Evolutionary conservation across 1,140 invertebrate genomes (phyloP), one percentile per base, ranked within the genome.

Genomic region (Charaxes varanes): DNA sequence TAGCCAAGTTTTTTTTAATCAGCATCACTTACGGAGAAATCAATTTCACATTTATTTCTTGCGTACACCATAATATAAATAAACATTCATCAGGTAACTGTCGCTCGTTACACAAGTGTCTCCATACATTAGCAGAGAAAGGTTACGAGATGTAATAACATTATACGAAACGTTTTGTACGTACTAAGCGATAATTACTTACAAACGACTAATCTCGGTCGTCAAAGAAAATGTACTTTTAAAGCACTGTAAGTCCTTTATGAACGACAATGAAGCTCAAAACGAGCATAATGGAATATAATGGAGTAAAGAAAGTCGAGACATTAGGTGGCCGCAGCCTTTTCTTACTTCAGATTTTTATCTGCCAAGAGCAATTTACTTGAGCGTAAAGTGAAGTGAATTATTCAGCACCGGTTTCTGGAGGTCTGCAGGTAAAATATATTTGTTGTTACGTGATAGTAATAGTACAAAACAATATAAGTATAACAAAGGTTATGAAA

Each of bases 161-260:
- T 28, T 40, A 33, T 27, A 40, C 30, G 17, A 41, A 17, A 30
- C 31, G 35, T 46, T 28, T n/a, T 37, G 31, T 31, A 48, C 15
- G 15, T 10, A 17, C 35, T 26, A 38, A 35, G 32, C 38, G 24
- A 46, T 48, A 51, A 46, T 51, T 55, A 46, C 37, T 21, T 34
- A 40, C 36, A 27, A 40, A 51, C 43, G 47, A 34, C 36, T 46
- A 50, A 55, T 55, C 38, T 48, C 16, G 27, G 27, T 37, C 33
- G 38, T 41, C 37, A 41, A 36, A 44, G 36, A 43, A 43, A 47
- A 43, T 42, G 27, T 46, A 55, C 46, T 42, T 43, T 55, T 46
- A 41, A 46, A 50, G 43, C 22, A 38, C 12, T 51, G 31, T 55
- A 43, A 55, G 46, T 43, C 41, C 52, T 55, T 55, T 50, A 54